phyloP scores from a whole-genome alignment of 2,113 vertebrate species.

The Oriolus oriolus region DNA sequence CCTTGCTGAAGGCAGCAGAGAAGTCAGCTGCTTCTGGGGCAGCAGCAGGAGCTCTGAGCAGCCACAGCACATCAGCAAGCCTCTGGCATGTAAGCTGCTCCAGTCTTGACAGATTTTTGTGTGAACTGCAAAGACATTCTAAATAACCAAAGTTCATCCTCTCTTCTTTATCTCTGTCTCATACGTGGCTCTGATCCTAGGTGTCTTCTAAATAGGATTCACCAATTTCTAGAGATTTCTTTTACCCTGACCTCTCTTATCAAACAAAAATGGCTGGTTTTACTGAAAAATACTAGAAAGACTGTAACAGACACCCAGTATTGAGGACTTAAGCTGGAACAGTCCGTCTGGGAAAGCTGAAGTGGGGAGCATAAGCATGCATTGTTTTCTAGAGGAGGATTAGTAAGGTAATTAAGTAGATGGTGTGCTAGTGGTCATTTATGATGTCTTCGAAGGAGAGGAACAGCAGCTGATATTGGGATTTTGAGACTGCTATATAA shows the following conservation, averaged over 20 bases:
- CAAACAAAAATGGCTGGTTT: neutral
- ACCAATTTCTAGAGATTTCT: neutral
- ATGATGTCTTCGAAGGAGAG: neutral
- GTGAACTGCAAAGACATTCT: neutral
- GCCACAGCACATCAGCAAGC: neutral
- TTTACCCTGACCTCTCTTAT: neutral
- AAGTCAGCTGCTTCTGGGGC: neutral
- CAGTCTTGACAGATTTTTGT: neutral
- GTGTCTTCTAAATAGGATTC: neutral
- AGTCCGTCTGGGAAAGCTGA: neutral
- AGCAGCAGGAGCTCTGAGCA: neutral
- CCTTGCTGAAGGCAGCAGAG: neutral
- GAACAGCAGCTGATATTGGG: neutral
- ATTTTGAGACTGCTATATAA: neutral
- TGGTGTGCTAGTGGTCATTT: neutral
- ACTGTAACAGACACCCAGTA: neutral
- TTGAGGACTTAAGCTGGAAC: neutral
- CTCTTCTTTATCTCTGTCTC: neutral
- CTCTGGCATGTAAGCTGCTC: neutral
- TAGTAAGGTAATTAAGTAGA: neutral
- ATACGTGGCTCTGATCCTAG: neutral
- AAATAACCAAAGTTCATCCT: neutral
- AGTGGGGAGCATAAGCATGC: neutral
- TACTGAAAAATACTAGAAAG: neutral
- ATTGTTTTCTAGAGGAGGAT: neutral